Percentiles rank a stretch among this genome's conserved stretches.
phyloP scores from a whole-genome alignment of 2,113 vertebrate genomes.

The Calidris pugnax region DNA sequence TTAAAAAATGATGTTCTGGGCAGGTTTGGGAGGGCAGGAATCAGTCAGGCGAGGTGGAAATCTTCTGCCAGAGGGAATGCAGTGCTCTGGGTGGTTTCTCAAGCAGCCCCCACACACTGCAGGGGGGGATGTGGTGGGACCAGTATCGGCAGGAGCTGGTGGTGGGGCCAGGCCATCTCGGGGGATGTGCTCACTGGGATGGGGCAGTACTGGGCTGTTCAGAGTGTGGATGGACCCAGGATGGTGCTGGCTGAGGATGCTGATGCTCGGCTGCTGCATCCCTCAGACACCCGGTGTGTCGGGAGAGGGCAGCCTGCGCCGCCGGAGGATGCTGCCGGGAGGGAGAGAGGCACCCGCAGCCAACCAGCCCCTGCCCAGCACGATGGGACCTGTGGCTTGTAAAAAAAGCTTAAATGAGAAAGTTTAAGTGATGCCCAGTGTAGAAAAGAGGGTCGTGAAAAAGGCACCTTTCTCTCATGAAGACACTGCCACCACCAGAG shows the following conservation, averaged over 20 bases:
- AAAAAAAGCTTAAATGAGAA: background rate
- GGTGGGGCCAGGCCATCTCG: accelerated
- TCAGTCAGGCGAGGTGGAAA: accelerated
- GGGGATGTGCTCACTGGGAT: accelerated
- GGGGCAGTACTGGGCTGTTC: background rate
- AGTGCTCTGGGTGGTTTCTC: background rate
- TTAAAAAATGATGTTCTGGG: background rate
- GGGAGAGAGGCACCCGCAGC: background rate
- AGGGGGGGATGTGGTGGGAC: background rate
- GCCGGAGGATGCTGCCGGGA: accelerated
- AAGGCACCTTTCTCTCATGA: background rate
- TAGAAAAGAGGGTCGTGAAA: background rate
- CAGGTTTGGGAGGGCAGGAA: background rate
- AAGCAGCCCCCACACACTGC: background rate
- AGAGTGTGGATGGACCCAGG: accelerated
- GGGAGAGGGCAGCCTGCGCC: constrained; percentile 57
- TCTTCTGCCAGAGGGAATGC: background rate
- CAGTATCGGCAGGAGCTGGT: accelerated
- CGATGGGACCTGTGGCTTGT: background rate
- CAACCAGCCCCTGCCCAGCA: background rate
- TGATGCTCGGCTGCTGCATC: accelerated
- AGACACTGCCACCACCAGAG: background rate
- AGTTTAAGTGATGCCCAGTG: background rate
- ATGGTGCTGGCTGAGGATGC: background rate
- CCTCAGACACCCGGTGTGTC: background rate